Base-by-base conservation (phyloP, 2,888 invertebrate genomes). In the Drosophila merina region DNA sequence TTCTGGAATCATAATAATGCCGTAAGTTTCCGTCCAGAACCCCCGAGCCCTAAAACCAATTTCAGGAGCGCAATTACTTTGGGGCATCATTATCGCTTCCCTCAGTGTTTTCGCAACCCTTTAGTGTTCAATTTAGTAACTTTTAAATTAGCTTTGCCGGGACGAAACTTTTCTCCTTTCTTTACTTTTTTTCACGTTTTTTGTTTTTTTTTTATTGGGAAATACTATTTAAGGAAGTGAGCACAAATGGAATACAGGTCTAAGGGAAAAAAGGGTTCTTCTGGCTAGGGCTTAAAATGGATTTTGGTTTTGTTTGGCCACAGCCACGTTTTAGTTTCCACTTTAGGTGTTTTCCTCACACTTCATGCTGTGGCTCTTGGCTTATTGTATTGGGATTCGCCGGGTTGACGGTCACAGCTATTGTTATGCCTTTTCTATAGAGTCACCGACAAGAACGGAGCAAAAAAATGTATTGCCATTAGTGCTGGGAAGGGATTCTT, bases 1-100 rank as follows among this genome's bases (percentile, higher is more conserved):
- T 97, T 96, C 92, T 97, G 97, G 97, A 97, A 97, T 93, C 97
- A 97, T 93, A 97, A 97, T 92, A 95, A 96, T 91, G 96, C 95
- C 92, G 97, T 97, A 93, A 95, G 95, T 94, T 31, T 54, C 49
- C 68, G 64, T 50, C 70, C 78, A 68, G 7, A 8, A 31, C 44
- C 30, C 25, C 25, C n/a, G 30, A 33, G 20, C 12, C 6, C 2
- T 5, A 36, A 36, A 36, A 36, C 36, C 36, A 36, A n/a, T 36
- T 36, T n/a, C 30, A 45, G 48, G 66, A 60, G 64, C 60, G 69
- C 83, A 87, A 82, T 82, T 87, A 82, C 85, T 76, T 79, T 76
- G 64, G 74, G 62, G 64, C 58, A 60, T 85, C 67, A 79, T 86
- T 84, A 76, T 80, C 59, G 74, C 63, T 36, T 36, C 36, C 36